Evolutionary conservation across 2,797 vertebrate species (phyloP).

Genomic region (Xerus rutilus): DNA sequence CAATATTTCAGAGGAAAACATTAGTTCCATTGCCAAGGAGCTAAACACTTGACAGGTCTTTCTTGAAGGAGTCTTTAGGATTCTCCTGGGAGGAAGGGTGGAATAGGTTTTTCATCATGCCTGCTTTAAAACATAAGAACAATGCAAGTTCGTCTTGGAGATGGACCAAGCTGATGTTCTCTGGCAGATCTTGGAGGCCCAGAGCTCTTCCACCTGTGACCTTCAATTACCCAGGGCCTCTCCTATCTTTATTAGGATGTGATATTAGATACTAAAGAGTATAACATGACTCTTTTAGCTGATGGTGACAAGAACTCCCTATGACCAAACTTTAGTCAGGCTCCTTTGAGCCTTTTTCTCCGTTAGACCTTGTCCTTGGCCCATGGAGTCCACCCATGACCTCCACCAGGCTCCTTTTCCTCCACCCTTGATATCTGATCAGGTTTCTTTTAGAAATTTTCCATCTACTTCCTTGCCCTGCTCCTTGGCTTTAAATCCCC

Average conservation of each 20-base stretch:
- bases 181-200: neutral
- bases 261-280: neutral
- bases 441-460: neutral
- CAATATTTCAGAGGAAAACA: neutral
- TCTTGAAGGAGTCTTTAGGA: neutral
- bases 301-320: neutral
- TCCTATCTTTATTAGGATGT: neutral
- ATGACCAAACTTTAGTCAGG: neutral
- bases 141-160: neutral
- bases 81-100: neutral
- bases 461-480: neutral
- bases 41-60: neutral
- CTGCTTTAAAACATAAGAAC: neutral
- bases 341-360: neutral
- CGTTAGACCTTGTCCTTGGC: neutral
- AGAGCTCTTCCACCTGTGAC: fast-evolving
- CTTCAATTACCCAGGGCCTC: neutral
- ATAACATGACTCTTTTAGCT: neutral
- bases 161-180: neutral
- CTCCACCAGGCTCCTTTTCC: neutral
- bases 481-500: neutral
- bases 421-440: neutral
- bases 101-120: neutral
- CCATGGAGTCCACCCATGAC: neutral
- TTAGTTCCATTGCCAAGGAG: neutral